phyloP scores from a whole-genome alignment of 2,888 invertebrate species.

The Lasius fuliginosus region DNA sequence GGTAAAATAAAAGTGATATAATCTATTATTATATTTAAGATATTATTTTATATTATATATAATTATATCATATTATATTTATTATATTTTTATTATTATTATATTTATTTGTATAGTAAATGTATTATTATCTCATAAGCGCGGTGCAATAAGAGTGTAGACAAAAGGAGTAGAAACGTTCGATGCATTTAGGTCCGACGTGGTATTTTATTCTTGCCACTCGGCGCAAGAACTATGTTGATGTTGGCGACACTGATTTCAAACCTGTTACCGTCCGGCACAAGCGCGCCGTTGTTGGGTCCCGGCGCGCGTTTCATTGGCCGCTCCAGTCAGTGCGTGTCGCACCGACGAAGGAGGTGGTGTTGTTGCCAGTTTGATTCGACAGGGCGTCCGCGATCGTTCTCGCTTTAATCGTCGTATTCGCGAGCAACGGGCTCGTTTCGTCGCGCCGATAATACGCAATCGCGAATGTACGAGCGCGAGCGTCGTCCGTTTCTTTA shows the following conservation, averaged over 20 bases:
- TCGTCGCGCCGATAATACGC: not conserved
- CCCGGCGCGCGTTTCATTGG: not conserved
- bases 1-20: not conserved
- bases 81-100: too few relatives aligned
- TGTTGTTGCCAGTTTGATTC: not conserved
- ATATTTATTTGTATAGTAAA: too few relatives aligned
- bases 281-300: not conserved
- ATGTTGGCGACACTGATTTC: not conserved
- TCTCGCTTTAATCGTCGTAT: not conserved
- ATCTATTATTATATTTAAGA: too few relatives aligned
- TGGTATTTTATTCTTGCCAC: not conserved
- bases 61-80: too few relatives aligned
- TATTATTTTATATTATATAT: too few relatives aligned
- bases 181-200: not conserved
- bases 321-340: constrained; percentile 24
- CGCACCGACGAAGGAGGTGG: not conserved
- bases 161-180: too few relatives aligned
- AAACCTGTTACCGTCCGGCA: constrained; percentile 13
- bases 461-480: constrained; percentile 51
- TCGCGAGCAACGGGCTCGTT: not conserved
- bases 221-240: not conserved
- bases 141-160: too few relatives aligned
- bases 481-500: constrained; percentile 51
- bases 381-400: not conserved
- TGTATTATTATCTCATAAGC: too few relatives aligned